phyloP scores from a whole-genome alignment of 1,140 invertebrate species.

The Macrobrachium rosenbergii region DNA sequence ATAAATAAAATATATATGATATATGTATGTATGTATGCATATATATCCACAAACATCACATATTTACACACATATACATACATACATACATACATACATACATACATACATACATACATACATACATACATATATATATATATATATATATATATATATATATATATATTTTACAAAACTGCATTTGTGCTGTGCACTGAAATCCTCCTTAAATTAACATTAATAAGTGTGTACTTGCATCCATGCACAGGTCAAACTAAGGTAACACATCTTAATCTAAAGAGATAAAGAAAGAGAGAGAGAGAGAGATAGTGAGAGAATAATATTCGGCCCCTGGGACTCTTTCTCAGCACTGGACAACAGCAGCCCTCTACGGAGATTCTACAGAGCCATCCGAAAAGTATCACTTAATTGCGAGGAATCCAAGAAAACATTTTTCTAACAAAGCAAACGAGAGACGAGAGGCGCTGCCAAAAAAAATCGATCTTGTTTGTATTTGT shows the following conservation, averaged over 20 bases:
- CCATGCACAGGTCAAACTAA: neutral
- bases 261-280: too few relatives aligned
- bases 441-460: too few relatives aligned
- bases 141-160: neutral
- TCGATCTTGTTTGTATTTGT: too few relatives aligned
- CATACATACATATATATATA: slow-evolving; percentile 13
- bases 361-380: too few relatives aligned
- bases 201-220: too few relatives aligned
- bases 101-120: slow-evolving; percentile 14
- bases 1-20: neutral
- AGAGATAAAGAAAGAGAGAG: slow-evolving; percentile 28
- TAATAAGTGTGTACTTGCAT: neutral
- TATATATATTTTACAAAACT: neutral
- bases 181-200: too few relatives aligned
- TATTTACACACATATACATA: neutral
- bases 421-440: too few relatives aligned
- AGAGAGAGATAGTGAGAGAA: slow-evolving; percentile 33
- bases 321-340: too few relatives aligned
- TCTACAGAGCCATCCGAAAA: too few relatives aligned
- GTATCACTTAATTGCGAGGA: too few relatives aligned
- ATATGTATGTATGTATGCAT: neutral
- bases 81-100: neutral
- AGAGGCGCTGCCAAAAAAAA: too few relatives aligned
- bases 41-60: neutral
- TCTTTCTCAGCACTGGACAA: too few relatives aligned